phyloP scores from a whole-genome alignment of 1,140 invertebrate species.

The Tetragonula clypearis region DNA sequence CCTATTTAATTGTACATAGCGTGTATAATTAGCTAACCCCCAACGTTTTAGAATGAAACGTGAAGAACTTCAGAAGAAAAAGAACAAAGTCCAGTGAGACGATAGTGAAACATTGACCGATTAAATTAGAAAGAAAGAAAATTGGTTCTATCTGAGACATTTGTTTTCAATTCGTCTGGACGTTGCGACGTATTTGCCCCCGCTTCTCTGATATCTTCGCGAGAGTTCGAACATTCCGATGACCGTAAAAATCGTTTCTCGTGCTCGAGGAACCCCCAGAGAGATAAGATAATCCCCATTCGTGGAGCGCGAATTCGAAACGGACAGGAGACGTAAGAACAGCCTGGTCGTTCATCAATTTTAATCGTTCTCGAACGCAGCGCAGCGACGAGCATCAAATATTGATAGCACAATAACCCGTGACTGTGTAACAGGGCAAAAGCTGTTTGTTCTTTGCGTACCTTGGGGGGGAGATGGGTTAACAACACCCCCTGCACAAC shows the following conservation, averaged over 20 bases:
- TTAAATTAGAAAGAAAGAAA: no score
- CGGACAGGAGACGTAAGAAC: not conserved
- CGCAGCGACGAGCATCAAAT: not conserved
- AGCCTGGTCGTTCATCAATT: not conserved
- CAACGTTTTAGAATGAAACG: not conserved
- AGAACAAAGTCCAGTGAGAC: no score
- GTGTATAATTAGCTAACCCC: not conserved
- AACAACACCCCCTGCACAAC: no score
- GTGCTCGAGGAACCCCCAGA: not conserved
- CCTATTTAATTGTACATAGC: not conserved
- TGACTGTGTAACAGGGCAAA: not conserved
- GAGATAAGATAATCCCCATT: not conserved
- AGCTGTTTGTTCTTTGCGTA: not conserved
- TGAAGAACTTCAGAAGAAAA: not conserved
- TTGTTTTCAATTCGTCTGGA: no score
- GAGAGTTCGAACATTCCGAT: not conserved
- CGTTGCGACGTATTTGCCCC: no score
- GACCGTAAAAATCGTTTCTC: not conserved
- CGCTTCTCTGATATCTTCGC: no score
- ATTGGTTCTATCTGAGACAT: no score
- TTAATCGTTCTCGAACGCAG: not conserved
- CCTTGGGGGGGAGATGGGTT: not conserved
- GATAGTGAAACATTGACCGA: no score
- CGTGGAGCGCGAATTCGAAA: not conserved
- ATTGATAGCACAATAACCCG: constrained; percentile 23